Base-by-base conservation (phyloP, 2,797 vertebrate genomes). In the Gymnothorax reevesii region DNA sequence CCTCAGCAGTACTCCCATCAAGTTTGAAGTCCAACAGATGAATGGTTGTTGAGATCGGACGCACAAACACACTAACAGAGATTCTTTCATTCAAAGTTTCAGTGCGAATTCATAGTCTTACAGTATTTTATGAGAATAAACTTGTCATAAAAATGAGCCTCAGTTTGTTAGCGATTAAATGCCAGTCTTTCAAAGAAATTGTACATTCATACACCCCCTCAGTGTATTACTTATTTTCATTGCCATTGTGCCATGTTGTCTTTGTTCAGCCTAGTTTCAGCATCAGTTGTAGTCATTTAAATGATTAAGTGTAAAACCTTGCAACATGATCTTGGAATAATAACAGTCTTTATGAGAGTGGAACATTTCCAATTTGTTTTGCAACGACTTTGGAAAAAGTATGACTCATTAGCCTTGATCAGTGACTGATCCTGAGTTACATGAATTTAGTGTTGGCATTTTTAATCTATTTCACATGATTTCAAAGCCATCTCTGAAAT, bases 211-310 rank as follows among this genome's bases (percentile, higher is more conserved):
- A 42, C 71, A 13, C 71, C 71, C 13, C 13, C 71, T 42, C 27
- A 42, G 10, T 42, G 27, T 42, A 75, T 75, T 33, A 33, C 33
- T 15, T 75, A 42, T 75, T 75, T 13, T 27, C 71, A 75, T 17
- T 75, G 71, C 42, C 71, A 42, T 75, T 75, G 71, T 75, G 71
- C 33, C 71, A 1, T 75, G 22, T 27, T 27, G 33, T 75, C 71
- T 75, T 79, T 20, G 75, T 49, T 79, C 49, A 79, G 17, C 75
- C 49, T 79, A 79, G 52, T 79, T 54, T 13, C 75, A 79, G 75
- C 75, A 13, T 79, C 33, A 54, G 17, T 42, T 8, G 20, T 54
- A 52, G 75, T 79, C 1, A 79, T 52, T 79, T 52, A 17, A 79
- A 79, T 79, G 49, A 54, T 79, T 54, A 42, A 52, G 13, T 52